These are phyloP conservation scores for Eupithecia exiguata DNA, from an alignment of 2,888 invertebrate genomes.

Conservation along the genomic window DNA sequence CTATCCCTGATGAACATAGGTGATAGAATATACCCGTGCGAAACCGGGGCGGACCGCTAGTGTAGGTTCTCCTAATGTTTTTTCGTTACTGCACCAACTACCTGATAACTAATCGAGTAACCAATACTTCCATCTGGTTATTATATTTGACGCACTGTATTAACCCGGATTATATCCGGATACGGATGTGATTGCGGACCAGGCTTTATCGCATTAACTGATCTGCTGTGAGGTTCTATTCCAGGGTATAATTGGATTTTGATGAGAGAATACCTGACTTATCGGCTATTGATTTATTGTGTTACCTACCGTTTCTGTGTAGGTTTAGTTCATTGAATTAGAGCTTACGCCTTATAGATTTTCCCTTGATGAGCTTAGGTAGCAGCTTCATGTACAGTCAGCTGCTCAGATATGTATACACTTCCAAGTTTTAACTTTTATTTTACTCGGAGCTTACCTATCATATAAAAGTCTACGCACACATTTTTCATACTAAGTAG, in stretches of 20 bases:
- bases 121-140: not conserved
- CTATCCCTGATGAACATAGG: too few species aligned
- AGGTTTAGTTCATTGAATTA: not conserved
- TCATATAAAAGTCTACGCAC: too few species aligned
- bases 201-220: slow-evolving; percentile 30
- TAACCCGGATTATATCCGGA: slow-evolving; percentile 40
- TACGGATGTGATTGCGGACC: slow-evolving; percentile 35
- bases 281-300: not conserved
- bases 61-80: too few species aligned
- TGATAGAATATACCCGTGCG: too few species aligned
- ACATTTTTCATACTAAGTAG: too few species aligned
- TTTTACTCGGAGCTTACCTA: too few species aligned
- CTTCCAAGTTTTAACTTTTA: too few species aligned
- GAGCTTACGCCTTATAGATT: not conserved
- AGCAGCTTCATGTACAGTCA: too few species aligned
- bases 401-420: too few species aligned
- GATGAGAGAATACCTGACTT: slow-evolving; percentile 4
- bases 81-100: not conserved
- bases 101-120: not conserved
- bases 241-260: slow-evolving; percentile 7
- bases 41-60: too few species aligned
- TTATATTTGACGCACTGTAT: slow-evolving; percentile 25
- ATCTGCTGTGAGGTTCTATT: not conserved
- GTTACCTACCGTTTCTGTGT: not conserved
- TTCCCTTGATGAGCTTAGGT: not conserved